phyloP scores from a whole-genome alignment of 2,888 invertebrate species.

The Stenolophus ochropezus region DNA sequence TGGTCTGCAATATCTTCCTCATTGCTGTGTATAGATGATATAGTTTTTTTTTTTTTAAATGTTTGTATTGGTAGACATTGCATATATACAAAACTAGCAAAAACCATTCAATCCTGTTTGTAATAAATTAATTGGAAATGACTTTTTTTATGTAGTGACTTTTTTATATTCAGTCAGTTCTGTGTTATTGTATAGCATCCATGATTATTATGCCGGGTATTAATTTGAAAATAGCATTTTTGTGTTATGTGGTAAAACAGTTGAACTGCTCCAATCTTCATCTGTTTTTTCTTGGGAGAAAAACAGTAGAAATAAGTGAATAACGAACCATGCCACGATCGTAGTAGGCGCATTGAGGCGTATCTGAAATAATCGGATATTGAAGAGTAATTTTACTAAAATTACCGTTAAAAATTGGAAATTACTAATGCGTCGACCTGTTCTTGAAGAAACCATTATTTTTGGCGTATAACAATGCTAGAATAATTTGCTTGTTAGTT shows the following conservation, averaged over 20 bases:
- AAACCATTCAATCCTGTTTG: too few relatives aligned
- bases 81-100: too few relatives aligned
- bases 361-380: conserved; percentile 44
- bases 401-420: conserved; percentile 52
- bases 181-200: too few relatives aligned
- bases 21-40: too few relatives aligned
- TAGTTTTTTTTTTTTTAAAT: too few relatives aligned
- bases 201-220: too few relatives aligned
- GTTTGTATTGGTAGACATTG: too few relatives aligned
- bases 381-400: conserved; percentile 46
- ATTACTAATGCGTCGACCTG: conserved; percentile 6
- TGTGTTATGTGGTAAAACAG: background rate
- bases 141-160: too few relatives aligned
- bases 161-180: too few relatives aligned
- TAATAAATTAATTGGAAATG: too few relatives aligned
- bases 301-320: conserved; percentile 43
- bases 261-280: conserved; percentile 25
- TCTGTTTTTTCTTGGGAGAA: conserved; percentile 7
- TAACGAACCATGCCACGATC: conserved; percentile 41
- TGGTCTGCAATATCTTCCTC: too few relatives aligned
- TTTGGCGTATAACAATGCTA: background rate
- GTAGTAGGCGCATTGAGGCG: conserved; percentile 44
- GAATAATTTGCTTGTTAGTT: conserved; percentile 23
- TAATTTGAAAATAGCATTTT: background rate
- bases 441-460: background rate